Evolutionary conservation across 2,113 vertebrate species (phyloP), one percentile per base, ranked within the genome.

Genomic region (Mus spicilegus): DNA sequence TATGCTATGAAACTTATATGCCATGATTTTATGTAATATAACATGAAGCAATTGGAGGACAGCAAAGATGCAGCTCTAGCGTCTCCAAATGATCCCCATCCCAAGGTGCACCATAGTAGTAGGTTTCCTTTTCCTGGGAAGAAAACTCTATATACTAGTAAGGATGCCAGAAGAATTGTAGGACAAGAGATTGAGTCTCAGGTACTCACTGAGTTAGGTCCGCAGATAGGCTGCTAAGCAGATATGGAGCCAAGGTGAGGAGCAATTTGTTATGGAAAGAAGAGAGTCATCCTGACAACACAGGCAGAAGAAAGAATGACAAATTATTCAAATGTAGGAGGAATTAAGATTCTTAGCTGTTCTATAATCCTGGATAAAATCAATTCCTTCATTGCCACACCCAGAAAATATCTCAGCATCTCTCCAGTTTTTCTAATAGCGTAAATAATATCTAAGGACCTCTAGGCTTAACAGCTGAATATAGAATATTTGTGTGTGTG

Each of bases 371-470:
- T 26, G 65, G 49, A 75, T 36, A 10, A 56, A 87, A 14, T n/a
- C 7, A 30, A 6, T 13, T 65, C 6, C 7, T 58, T 46, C 16
- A 24, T 56, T 36, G 61, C 12, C 33, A 5, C 13, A n/a, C 51
- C 51, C 49, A 19, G 0, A 7, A 3, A 22, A 39, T 61, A 82
- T 82, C 56, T 36, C n/a, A 91, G 17, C 28, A 39, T 7, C 93
- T 69, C 42, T n/a, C 36, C 69, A 51, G 51, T 16, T 84, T 73
- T 72, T 17, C 36, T 56, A 69, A 28, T 69, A 90, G 56, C 24
- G 70, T n/a, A n/a, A n/a, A 49, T 42, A 88, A 76, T 51, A 88
- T 75, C 33, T 67, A 91, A 95, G 67, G 69, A 77, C 76, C 46
- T 73, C 30, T 12, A 49, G 54, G 26, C 65, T 73, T 58, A 87